These are phyloP conservation scores for Phrynocephalus forsythii DNA, from an alignment of 2,797 vertebrate genomes.

Conservation along the genomic window DNA sequence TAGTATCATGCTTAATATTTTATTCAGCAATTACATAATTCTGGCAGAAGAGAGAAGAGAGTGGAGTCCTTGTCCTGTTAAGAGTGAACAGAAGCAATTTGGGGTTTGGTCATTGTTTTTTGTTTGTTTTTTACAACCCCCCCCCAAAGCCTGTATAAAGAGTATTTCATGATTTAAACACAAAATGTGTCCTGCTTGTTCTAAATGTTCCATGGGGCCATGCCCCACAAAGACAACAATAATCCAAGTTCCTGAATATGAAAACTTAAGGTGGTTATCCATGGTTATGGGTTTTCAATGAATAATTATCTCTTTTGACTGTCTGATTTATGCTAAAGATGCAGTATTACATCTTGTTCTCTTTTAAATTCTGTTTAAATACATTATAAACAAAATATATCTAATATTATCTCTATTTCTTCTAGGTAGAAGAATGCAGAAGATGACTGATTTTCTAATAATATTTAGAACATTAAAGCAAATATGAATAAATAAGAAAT, in stretches of 20 bases:
- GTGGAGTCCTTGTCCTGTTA: no score
- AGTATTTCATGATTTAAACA: rapidly evolving
- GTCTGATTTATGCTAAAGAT: neutral
- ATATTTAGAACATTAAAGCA: conserved; percentile 24
- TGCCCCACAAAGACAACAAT: neutral
- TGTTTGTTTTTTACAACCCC: no score
- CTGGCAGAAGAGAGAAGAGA: neutral
- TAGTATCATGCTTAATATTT: neutral
- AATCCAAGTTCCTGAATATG: neutral
- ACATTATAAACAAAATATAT: neutral
- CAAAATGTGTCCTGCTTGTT: neutral
- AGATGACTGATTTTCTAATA: neutral
- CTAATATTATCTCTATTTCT: neutral
- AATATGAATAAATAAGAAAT: conserved; percentile 42
- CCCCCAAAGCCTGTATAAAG: no score
- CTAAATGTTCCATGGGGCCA: neutral
- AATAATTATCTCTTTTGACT: rapidly evolving
- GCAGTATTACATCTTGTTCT: neutral
- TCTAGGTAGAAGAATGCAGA: conserved; percentile 49
- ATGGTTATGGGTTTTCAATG: neutral
- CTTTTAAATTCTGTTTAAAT: neutral
- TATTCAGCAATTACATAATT: neutral
- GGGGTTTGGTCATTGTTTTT: neutral
- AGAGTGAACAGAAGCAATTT: neutral
- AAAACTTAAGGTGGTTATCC: neutral